A percentile compares a stretch with the other conserved stretches of the same genome.
These are phyloP conservation scores for Ia io DNA, from an alignment of 2,113 vertebrate genomes.

Conservation along the genomic window DNA sequence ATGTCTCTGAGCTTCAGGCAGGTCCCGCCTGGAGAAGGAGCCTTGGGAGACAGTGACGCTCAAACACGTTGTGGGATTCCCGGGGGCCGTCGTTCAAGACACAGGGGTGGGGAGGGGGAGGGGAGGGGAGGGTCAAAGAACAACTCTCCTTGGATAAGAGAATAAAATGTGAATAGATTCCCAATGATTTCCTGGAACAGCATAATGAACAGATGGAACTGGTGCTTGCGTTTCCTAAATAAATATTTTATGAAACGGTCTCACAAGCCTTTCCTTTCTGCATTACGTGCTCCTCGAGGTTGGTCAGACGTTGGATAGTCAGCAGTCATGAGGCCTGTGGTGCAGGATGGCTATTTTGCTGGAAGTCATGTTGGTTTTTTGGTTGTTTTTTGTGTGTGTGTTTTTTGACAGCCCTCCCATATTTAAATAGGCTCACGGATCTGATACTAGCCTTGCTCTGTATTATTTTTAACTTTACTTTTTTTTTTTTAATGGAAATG, in stretches of 20 bases:
- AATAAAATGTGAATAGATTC: constrained; percentile 9
- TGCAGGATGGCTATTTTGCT: neutral
- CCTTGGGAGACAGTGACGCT: rapidly evolving
- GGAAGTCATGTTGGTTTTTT: neutral
- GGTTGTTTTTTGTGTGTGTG: neutral
- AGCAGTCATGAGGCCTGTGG: neutral
- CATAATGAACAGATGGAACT: constrained; percentile 10
- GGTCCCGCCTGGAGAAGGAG: neutral
- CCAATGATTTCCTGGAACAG: neutral
- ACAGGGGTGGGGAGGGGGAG: neutral
- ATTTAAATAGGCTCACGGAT: constrained; percentile 15
- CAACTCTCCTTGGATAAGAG: neutral
- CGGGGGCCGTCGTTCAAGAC: neutral
- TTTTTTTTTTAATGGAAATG: neutral
- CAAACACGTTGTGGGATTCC: neutral
- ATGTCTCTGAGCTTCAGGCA: neutral
- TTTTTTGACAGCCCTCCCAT: constrained; percentile 8
- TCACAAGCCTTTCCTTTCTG: neutral
- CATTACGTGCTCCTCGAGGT: neutral
- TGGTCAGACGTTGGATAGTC: constrained; percentile 27
- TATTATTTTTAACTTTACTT: neutral
- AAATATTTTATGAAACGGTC: neutral
- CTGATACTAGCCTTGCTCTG: neutral
- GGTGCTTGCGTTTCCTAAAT: constrained; percentile 54
- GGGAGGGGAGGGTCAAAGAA: neutral